Conservation (phyloP, 2,113 vertebrate species). For the Casuarius casuarius region DNA sequence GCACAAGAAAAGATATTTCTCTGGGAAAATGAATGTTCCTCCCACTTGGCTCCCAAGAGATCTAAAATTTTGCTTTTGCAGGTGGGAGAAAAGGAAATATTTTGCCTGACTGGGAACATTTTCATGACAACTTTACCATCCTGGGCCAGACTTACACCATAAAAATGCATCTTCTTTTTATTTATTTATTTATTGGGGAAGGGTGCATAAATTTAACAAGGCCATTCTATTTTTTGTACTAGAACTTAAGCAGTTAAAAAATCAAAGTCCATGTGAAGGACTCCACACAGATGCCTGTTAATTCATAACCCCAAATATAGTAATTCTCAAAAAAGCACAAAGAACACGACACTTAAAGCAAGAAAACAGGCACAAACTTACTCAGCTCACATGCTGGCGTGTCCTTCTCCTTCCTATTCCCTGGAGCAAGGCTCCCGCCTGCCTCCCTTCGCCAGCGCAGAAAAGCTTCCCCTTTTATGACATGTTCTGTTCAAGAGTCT, state of each 20-base stretch:
- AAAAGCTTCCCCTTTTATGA: not conserved
- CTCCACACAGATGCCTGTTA: not conserved
- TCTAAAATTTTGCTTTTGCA: not conserved
- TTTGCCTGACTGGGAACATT: not conserved
- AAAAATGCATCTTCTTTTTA: not conserved
- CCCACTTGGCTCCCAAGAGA: not conserved
- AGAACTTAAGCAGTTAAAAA: not conserved
- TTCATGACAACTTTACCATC: not conserved
- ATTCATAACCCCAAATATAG: not conserved
- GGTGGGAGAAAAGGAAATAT: not conserved
- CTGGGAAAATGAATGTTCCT: not conserved
- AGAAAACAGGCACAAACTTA: not conserved
- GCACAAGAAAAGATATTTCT: not conserved
- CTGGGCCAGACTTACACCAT: not conserved
- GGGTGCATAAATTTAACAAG: not conserved
- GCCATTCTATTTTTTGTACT: not conserved
- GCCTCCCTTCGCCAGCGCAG: not conserved
- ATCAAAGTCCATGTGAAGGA: not conserved
- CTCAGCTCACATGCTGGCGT: not conserved
- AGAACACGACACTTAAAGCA: not conserved
- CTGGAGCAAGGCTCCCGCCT: not conserved
- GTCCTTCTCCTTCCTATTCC: not conserved
- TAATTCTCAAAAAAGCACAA: not conserved
- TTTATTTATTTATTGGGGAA: not conserved
- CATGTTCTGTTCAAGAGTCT: constrained; percentile 25